Evolutionary conservation across 2,113 vertebrate species (phyloP).

Genomic region (Siniperca knerii): DNA sequence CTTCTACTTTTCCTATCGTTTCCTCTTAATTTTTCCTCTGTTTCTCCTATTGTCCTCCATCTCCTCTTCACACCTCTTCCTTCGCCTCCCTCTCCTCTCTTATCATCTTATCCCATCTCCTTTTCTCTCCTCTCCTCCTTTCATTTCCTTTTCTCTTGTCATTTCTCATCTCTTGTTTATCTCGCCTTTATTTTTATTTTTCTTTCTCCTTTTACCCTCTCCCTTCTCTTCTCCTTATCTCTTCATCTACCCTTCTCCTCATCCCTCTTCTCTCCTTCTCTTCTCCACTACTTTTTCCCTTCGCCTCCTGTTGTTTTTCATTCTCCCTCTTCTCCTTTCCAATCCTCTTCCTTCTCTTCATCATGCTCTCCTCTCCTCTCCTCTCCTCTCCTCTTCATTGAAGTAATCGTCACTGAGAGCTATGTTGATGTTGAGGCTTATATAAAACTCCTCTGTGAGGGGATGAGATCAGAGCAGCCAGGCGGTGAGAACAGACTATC

Average conservation of each 20-base stretch:
- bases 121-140: neutral
- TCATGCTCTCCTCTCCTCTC: constrained; percentile 1
- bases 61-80: no score
- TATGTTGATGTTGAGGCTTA: constrained; percentile 65
- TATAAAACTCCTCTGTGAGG: constrained; percentile 54
- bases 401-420: constrained; percentile 53
- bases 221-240: fast-evolving
- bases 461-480: constrained; percentile 67
- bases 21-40: no score
- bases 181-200: neutral
- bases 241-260: neutral
- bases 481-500: constrained; percentile 63
- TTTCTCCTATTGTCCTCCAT: neutral
- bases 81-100: neutral
- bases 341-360: neutral
- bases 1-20: neutral
- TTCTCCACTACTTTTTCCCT: neutral
- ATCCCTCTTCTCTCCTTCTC: no score
- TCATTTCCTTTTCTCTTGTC: neutral
- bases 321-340: neutral
- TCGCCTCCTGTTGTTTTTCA: neutral
- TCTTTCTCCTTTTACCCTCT: neutral
- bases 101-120: neutral
- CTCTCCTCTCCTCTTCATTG: constrained; percentile 22
- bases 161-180: neutral